phyloP scores from a whole-genome alignment of 2,888 invertebrate genomes.

The Agrilus mali region DNA sequence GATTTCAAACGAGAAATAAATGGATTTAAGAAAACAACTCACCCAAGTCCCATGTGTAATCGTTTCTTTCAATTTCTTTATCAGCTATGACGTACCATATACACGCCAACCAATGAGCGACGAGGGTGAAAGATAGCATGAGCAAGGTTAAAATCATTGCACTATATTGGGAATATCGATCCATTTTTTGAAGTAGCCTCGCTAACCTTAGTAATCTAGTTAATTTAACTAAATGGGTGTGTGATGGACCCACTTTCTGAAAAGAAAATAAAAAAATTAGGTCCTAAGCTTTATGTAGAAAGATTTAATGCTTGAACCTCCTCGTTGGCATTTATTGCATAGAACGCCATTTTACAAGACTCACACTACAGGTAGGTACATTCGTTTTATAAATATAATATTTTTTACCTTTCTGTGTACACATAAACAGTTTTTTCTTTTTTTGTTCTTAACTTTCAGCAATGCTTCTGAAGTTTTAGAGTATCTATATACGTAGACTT shows the following conservation, averaged over 20 bases:
- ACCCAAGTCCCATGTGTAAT: constrained; percentile 72
- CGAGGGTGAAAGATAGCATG: constrained; percentile 87
- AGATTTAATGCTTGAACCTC: no score
- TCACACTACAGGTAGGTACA: not conserved
- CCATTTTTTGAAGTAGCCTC: constrained; percentile 87
- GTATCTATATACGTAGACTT: no score
- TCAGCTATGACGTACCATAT: constrained; percentile 95
- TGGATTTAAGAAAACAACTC: constrained; percentile 25
- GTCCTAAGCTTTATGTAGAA: no score
- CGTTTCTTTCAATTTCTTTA: constrained; percentile 59
- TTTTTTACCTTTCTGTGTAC: not conserved
- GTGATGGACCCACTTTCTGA: constrained; percentile 11
- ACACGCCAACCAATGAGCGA: constrained; percentile 95
- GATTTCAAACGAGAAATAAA: no score
- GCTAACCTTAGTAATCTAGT: constrained; percentile 81
- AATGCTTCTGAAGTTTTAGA: no score
- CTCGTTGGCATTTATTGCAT: no score
- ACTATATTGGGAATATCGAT: constrained; percentile 91
- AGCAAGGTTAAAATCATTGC: constrained; percentile 86
- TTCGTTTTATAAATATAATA: not conserved
- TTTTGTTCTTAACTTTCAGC: no score
- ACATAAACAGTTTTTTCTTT: not conserved
- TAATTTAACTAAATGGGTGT: constrained; percentile 73
- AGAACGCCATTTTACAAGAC: no score
- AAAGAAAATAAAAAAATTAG: not conserved